Evolutionary conservation across 2,888 invertebrate species (phyloP), one percentile per base, ranked within the genome.

Genomic region (Fissipunctia ypsillon): DNA sequence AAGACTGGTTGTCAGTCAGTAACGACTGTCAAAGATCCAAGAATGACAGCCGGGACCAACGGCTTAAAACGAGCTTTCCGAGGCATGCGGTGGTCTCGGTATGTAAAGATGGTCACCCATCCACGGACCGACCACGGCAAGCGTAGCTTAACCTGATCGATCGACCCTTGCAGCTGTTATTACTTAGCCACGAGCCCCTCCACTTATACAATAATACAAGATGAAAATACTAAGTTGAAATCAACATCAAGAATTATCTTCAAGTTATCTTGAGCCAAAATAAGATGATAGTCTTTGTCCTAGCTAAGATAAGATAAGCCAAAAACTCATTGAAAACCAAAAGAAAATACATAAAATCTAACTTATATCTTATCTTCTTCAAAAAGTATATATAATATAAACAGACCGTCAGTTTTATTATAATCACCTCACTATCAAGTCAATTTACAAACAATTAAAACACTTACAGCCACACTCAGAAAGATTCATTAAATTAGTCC

Each of bases 341-440:
- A 64, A 66, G 9, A 63, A 69, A 56, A 38, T 16, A 25, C 6
- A 14, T 48, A n/a, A 38, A 59, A 63, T 63, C 16, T n/a, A 7
- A 43, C 19, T 66, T 76, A 31, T 25, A 48, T 45, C 14, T 1
- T 45, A 56, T 50, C 31, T n/a, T 65, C 41, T 56, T 50, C 2
- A 54, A 38, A 41, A 56, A 54, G 41, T 19, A 50, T 12, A 63
- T 48, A 22, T 70, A 61, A 64, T 54, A 25, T 76, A 61, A 64
- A 80, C 38, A 65, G 0, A n/a, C 14, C 16, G 48, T 67, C 4
- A 63, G n/a, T 41, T 69, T 68, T 25, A 28, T 10, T 65, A 12
- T 50, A 56, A 79, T n/a, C 50, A 9, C 22, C 6, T 54, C 31
- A 14, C 35, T 63, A 74, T 71, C 79, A 68, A 10, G 10, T 72